Base-by-base conservation (phyloP, 2,888 invertebrate species). In the Hoplodrina blanda region DNA sequence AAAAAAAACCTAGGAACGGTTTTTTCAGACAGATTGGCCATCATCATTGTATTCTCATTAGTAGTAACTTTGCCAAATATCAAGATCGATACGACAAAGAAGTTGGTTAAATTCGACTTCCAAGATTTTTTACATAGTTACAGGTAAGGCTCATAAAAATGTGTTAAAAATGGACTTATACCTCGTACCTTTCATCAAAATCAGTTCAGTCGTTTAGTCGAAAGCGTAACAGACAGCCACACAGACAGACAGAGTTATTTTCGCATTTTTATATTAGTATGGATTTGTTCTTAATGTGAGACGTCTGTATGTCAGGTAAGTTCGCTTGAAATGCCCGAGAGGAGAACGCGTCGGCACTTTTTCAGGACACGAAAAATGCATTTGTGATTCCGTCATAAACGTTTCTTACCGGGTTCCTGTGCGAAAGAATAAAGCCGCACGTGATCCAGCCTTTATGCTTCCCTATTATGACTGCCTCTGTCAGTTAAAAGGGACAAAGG, bases 281-380 rank as follows among this genome's bases (percentile, higher is more conserved):
- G 33, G 33, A 37, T 62, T 61, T 73, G 77, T 59, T 79, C 20
- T 30, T 37, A 62, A 69, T 56, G n/a, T 64, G n/a, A 44, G 0
- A 50, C 15, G 52, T 11, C 85, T 50, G 86, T 92, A 79, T 87
- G 87, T 90, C 81, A 54, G 73, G 15, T 46, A 73, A 85, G 82
- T 86, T 87, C 86, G 81, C 86, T 86, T 85, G 81, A 86, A 89
- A 90, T 85, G 88, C 90, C 88, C 89, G 86, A 85, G 88, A 87
- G 90, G 88, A 87, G 84, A 86, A 80, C 85, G 86, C 83, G 89
- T 83, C 79, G 85, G 83, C 90, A 91, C 92, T 93, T 94, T 94
- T 93, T 94, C 91, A 91, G 85, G 91, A 95, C 95, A 95, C 91
- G 95, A 94, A 91, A 95, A 95, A 93, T 94, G 93, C 94, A 95